A percentile compares a stretch with the other conserved stretches of the same genome.
Conservation (phyloP, 2,113 vertebrate genomes). For the Triplophysa rosa region DNA sequence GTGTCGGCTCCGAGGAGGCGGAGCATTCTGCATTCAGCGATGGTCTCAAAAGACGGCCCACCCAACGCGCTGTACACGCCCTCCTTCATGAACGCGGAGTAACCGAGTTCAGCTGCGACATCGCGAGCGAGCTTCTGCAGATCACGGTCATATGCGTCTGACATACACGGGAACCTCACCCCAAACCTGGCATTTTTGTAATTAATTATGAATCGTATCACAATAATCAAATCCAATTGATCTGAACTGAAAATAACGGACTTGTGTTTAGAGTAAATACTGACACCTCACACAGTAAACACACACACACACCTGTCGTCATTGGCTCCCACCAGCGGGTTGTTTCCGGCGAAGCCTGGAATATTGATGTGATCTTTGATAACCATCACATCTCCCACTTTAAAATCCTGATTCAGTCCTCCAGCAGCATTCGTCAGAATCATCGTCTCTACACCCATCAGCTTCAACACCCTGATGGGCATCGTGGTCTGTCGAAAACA, state of each 20-base stretch:
- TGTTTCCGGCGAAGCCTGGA: slow-evolving; percentile 83
- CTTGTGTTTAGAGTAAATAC: neutral
- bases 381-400: slow-evolving; percentile 93
- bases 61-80: slow-evolving; percentile 84
- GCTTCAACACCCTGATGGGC: slow-evolving; percentile 86
- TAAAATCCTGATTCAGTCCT: slow-evolving; percentile 86
- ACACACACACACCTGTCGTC: slow-evolving; percentile 80
- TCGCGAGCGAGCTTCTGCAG: slow-evolving; percentile 70
- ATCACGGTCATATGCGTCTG: slow-evolving; percentile 83
- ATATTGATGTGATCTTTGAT: slow-evolving; percentile 91
- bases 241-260: too few relatives aligned
- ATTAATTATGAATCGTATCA: too few relatives aligned
- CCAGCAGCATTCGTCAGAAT: slow-evolving; percentile 93
- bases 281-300: neutral
- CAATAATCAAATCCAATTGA: too few relatives aligned
- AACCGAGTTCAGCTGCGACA: slow-evolving; percentile 74
- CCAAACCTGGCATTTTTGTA: slow-evolving; percentile 78
- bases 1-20: slow-evolving; percentile 82
- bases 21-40: slow-evolving; percentile 84
- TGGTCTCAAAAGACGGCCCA: slow-evolving; percentile 86
- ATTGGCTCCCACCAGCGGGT: slow-evolving; percentile 83
- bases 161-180: slow-evolving; percentile 88
- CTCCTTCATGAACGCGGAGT: slow-evolving; percentile 71
- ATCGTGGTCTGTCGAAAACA: slow-evolving; percentile 78
- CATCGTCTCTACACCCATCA: slow-evolving; percentile 84